Evolutionary conservation across 2,797 vertebrate genomes (phyloP).

Genomic region (Pteropus rufus): DNA sequence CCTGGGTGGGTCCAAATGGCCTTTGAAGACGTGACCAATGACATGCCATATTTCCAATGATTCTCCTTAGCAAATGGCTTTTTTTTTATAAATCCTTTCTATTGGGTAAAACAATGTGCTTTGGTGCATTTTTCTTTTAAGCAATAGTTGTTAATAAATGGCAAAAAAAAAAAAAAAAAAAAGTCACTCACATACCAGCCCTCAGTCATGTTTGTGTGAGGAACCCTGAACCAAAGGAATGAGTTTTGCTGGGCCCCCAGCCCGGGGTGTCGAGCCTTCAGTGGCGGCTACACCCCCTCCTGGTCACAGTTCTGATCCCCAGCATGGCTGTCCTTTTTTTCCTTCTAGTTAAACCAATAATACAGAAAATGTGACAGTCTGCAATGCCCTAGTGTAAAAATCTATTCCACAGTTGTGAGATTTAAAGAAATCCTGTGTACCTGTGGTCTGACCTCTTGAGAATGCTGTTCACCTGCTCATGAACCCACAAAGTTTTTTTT

Average conservation of each 20-base stretch:
- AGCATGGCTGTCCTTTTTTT: constrained; percentile 53
- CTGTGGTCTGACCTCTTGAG: neutral
- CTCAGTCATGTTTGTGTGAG: constrained; percentile 53
- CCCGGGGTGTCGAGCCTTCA: neutral
- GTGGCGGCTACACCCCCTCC: neutral
- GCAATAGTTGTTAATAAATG: constrained; percentile 67
- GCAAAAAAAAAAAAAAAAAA: constrained; percentile 3
- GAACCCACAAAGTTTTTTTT: neutral
- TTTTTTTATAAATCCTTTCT: constrained; percentile 41
- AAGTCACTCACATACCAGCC: constrained; percentile 36
- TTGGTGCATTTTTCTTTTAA: constrained; percentile 63
- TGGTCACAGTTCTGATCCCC: neutral
- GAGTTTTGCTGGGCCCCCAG: neutral
- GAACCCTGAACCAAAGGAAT: constrained; percentile 46
- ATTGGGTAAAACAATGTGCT: constrained; percentile 54
- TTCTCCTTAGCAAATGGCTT: constrained; percentile 43
- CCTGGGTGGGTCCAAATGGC: neutral
- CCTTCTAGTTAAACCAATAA: constrained; percentile 53
- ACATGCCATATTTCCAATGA: constrained; percentile 9
- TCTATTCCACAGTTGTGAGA: constrained; percentile 75
- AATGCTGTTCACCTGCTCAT: neutral
- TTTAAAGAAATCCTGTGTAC: neutral
- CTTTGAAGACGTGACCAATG: constrained; percentile 31
- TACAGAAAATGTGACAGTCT: constrained; percentile 73
- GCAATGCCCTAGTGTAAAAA: constrained; percentile 78